phyloP scores from a whole-genome alignment of 2,113 vertebrate species.

The Platichthys flesus region DNA sequence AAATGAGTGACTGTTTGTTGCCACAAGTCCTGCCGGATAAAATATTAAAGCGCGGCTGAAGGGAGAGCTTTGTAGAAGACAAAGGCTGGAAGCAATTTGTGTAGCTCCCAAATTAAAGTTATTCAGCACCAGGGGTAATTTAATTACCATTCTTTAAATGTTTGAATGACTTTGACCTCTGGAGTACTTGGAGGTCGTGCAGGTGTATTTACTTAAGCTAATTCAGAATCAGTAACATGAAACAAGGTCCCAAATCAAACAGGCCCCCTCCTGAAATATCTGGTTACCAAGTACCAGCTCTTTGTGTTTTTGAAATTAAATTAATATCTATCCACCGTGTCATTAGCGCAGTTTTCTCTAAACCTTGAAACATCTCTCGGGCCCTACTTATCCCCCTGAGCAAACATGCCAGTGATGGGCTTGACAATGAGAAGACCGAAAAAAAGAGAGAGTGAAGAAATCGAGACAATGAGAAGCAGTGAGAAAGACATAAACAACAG shows the following conservation, averaged over 20 bases:
- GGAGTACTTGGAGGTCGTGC: conserved; percentile 78
- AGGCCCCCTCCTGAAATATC: conserved; percentile 68
- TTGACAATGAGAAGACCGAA: conserved; percentile 66
- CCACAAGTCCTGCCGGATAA: conserved; percentile 74
- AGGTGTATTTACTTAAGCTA: conserved; percentile 87
- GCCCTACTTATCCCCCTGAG: conserved; percentile 67
- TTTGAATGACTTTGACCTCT: conserved; percentile 88
- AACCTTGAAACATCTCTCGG: conserved; percentile 68
- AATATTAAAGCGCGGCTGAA: conserved; percentile 78
- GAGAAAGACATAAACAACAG: conserved; percentile 68
- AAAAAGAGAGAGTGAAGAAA: conserved; percentile 9
- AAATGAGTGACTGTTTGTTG: conserved; percentile 77
- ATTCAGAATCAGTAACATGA: conserved; percentile 84
- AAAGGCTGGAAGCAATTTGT: conserved; percentile 87
- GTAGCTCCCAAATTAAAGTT: conserved; percentile 86
- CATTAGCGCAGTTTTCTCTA: conserved; percentile 70
- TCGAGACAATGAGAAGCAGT: conserved; percentile 52
- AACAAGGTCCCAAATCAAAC: conserved; percentile 80
- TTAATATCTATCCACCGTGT: conserved; percentile 77
- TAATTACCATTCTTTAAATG: conserved; percentile 89
- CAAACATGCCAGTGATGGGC: conserved; percentile 68
- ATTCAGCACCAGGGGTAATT: conserved; percentile 86
- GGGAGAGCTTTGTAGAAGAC: conserved; percentile 75
- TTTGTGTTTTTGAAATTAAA: conserved; percentile 81
- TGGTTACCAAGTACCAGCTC: conserved; percentile 68